Evolutionary conservation across 2,797 vertebrate species (phyloP).

Genomic region (Poeciliopsis paucimaculata): DNA sequence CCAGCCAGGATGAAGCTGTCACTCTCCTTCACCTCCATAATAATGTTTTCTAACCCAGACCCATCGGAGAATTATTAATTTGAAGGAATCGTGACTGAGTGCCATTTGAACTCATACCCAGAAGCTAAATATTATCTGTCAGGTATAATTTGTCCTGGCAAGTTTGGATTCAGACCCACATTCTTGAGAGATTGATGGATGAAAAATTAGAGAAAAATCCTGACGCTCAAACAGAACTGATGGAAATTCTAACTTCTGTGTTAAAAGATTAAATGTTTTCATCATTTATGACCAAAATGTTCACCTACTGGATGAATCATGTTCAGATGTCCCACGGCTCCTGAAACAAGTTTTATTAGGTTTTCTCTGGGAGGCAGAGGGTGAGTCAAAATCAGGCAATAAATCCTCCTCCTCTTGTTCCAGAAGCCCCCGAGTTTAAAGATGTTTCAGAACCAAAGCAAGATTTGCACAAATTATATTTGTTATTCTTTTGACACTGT

Average conservation of each 20-base stretch:
- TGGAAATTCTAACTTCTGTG: not conserved
- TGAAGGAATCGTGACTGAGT: constrained; percentile 6
- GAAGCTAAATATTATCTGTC: constrained; percentile 22
- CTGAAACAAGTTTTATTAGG: not conserved
- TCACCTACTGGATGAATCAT: constrained; percentile 7
- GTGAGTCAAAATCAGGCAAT: constrained; percentile 1
- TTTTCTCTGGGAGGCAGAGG: not conserved
- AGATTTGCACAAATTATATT: too few species aligned
- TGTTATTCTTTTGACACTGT: too few species aligned
- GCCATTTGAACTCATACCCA: constrained; percentile 20
- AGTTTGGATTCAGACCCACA: not conserved
- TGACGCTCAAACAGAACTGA: not conserved
- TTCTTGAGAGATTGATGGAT: constrained; percentile 11
- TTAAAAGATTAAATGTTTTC: not conserved
- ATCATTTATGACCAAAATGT: not conserved
- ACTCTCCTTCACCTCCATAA: not conserved
- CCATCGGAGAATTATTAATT: not conserved
- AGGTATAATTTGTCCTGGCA: constrained; percentile 28
- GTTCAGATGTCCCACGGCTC: not conserved
- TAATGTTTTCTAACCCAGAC: not conserved
- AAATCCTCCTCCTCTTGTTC: not conserved
- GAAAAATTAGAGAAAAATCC: not conserved
- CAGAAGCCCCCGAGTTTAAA: not conserved
- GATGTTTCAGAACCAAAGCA: not conserved
- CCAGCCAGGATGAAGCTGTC: not conserved